A percentile compares a stretch with the other conserved stretches of the same genome.
Conservation (phyloP, 2,888 invertebrate genomes). For the Odontothrips loti region DNA sequence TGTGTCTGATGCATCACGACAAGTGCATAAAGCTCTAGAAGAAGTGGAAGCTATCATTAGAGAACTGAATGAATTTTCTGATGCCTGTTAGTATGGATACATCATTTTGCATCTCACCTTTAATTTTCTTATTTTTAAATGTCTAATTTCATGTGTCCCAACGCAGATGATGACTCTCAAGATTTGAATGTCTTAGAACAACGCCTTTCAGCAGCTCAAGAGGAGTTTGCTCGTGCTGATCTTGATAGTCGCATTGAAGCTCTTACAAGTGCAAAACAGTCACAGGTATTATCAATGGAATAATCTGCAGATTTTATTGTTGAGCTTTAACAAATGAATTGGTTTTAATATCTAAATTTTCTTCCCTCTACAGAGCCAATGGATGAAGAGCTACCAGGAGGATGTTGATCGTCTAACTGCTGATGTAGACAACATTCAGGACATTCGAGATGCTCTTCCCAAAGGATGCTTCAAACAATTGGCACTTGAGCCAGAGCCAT, state of each 20-base stretch:
- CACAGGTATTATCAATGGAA: constrained; percentile 54
- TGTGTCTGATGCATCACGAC: constrained; percentile 72
- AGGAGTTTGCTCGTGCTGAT: constrained; percentile 64
- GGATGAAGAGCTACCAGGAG: constrained; percentile 74
- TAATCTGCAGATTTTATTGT: constrained; percentile 52
- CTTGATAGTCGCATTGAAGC: constrained; percentile 70
- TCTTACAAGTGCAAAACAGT: constrained; percentile 64
- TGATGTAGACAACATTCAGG: constrained; percentile 79
- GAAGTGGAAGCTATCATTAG: constrained; percentile 74
- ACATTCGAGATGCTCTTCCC: constrained; percentile 76
- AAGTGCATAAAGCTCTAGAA: constrained; percentile 73
- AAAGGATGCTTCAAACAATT: constrained; percentile 72
- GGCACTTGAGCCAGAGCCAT: constrained; percentile 61
- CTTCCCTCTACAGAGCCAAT: constrained; percentile 51
- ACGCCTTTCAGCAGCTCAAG: constrained; percentile 65
- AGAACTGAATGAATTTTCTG: constrained; percentile 69
- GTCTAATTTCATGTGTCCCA: constrained; percentile 38
- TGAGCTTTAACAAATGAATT: not conserved
- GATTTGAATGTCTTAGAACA: constrained; percentile 52
- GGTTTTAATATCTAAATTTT: constrained; percentile 10
- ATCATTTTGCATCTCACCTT: not conserved
- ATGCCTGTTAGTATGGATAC: constrained; percentile 47
- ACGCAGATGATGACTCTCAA: constrained; percentile 46
- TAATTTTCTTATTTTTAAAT: constrained; percentile 31
- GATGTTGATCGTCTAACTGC: constrained; percentile 64